Evolutionary conservation across 2,113 vertebrate genomes (phyloP), one percentile per base, ranked within the genome.

Genomic region (Eulemur macaco): DNA sequence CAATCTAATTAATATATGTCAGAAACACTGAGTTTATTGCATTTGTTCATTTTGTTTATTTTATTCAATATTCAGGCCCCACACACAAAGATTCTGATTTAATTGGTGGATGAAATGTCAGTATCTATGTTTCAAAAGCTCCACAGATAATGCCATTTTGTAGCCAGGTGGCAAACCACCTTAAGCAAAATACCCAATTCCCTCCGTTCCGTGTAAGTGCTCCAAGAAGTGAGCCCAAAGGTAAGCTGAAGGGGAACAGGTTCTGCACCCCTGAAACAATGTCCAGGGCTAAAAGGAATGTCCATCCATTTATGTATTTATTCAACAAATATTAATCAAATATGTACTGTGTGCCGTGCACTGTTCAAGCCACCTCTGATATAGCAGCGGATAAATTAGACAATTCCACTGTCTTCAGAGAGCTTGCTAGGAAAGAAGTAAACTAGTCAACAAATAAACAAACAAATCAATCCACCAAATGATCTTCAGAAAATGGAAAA

Each of bases 11-110:
- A 18, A 54, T 54, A 31, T 27, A 77, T 20, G 2, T 42, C 56
- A 80, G 58, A 77, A 91, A 60, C 21, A n/a, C 15, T 8, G 31
- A 85, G 60, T 66, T 82, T 63, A 73, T 25, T 69, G 34, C 23
- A 12, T 78, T 90, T 89, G 37, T 29, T 94, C n/a, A 37, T 21
- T 68, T 73, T 86, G 20, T 77, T 91, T 66, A 3, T 95, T 81
- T 85, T 58, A 78, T 17, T 91, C 52, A 31, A 17, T 17, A 13
- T n/a, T 81, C n/a, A 69, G 31, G 39, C 10, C 12, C 15, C 15
- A 86, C 8, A 11, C 37, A 76, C 6, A 52, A 42, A 86, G 21
- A 56, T 45, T 60, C 52, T 71, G 25, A n/a, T 80, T 94, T 93
- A 89, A 91, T n/a, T 92, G 34, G 18, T 47, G 37, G 37, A 31